Evolutionary conservation across 2,888 invertebrate species (phyloP).

Genomic region (Bellardia pandia): DNA sequence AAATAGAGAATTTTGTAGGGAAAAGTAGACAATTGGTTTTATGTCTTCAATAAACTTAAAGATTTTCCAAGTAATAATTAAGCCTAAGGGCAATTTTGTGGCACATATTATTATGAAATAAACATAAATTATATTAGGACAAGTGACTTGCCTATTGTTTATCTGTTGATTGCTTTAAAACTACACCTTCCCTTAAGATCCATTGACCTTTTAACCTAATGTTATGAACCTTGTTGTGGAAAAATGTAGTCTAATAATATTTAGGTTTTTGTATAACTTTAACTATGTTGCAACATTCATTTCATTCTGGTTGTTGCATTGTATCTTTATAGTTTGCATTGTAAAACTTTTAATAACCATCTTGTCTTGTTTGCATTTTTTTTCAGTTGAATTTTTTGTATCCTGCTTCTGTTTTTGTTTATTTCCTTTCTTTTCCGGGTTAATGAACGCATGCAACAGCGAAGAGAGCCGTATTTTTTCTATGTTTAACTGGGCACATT

Average conservation of each 20-base stretch:
- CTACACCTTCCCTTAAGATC: neutral
- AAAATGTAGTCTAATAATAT: constrained; percentile 41
- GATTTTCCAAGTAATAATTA: too few relatives aligned
- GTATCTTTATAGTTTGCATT: constrained; percentile 45
- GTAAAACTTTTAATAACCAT: constrained; percentile 59
- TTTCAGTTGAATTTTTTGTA: constrained; percentile 6
- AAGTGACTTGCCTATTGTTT: too few relatives aligned
- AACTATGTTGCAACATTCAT: constrained; percentile 53
- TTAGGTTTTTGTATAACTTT: constrained; percentile 43
- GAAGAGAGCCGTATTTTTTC: constrained; percentile 30
- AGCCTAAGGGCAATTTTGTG: too few relatives aligned
- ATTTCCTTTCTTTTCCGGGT: constrained; percentile 67
- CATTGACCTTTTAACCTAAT: constrained; percentile 60
- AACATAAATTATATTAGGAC: too few relatives aligned
- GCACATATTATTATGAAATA: too few relatives aligned
- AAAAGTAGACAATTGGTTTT: neutral
- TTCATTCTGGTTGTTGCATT: constrained; percentile 39
- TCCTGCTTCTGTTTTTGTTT: constrained; percentile 58
- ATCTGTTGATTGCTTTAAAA: neutral
- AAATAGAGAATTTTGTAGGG: neutral
- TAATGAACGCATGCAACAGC: constrained; percentile 71
- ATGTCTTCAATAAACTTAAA: too few relatives aligned
- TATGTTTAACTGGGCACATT: constrained; percentile 69
- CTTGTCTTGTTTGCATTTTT: constrained; percentile 45
- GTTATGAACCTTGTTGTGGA: constrained; percentile 30